Conservation (phyloP, 2,888 invertebrate species). For the Pseudococcus jackbeardsleyi region DNA sequence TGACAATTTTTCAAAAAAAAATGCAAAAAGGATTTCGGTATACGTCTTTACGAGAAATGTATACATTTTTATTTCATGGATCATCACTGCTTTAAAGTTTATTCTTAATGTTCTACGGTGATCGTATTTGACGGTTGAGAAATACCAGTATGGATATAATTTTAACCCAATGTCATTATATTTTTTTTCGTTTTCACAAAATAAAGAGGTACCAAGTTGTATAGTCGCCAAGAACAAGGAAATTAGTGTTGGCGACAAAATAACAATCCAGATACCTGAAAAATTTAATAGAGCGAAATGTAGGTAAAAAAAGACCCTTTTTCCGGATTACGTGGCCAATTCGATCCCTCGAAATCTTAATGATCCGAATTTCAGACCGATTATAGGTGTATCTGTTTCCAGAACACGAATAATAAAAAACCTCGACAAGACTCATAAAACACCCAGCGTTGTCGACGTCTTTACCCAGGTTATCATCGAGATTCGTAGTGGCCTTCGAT, state of each 20-base stretch:
- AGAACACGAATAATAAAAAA: constrained; percentile 30
- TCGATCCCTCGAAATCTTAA: not conserved
- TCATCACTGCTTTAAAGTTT: constrained; percentile 48
- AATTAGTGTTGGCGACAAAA: not conserved
- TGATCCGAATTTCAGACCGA: constrained; percentile 17
- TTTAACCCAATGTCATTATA: constrained; percentile 22
- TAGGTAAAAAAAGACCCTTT: not conserved
- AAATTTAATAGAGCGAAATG: too few relatives aligned
- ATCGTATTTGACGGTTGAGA: constrained; percentile 39
- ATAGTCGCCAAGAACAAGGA: not conserved
- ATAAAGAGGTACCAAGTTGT: too few relatives aligned
- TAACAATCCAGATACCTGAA: too few relatives aligned
- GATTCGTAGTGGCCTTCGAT: constrained; percentile 45
- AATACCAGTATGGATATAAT: not conserved
- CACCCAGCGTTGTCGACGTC: constrained; percentile 33
- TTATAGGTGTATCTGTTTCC: constrained; percentile 33
- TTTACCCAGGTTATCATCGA: constrained; percentile 4
- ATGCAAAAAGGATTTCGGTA: constrained; percentile 45
- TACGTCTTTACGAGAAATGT: constrained; percentile 9
- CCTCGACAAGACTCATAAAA: constrained; percentile 59
- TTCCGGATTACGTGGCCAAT: not conserved
- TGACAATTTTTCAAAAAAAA: constrained; percentile 58
- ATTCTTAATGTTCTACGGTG: constrained; percentile 29
- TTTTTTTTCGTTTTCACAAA: not conserved
- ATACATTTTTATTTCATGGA: constrained; percentile 52